Evolutionary conservation across 2,797 vertebrate genomes (phyloP).

Genomic region (Telmatherina bonti): DNA sequence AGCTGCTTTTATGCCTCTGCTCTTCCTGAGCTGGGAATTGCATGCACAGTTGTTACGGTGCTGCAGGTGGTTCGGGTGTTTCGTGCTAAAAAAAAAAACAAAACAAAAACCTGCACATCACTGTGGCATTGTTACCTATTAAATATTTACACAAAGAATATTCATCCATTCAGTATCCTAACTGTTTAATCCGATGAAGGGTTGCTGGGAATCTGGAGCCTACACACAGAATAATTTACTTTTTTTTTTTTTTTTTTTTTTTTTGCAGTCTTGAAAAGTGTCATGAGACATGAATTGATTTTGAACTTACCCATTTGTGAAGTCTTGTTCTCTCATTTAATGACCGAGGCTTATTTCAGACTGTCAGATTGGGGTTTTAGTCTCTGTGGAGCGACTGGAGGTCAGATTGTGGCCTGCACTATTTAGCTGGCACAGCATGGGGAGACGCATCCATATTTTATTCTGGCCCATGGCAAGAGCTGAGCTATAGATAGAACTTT

Average conservation of each 20-base stretch:
- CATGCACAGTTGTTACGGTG: neutral
- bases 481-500: slow-evolving; percentile 78
- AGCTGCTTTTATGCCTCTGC: neutral
- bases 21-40: slow-evolving; percentile 1
- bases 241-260: slow-evolving; percentile 18
- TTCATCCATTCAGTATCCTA: too few relatives aligned
- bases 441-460: slow-evolving; percentile 80
- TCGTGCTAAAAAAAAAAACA: slow-evolving; percentile 28
- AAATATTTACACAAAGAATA: too few relatives aligned
- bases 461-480: slow-evolving; percentile 72
- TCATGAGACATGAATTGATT: slow-evolving; percentile 6
- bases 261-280: slow-evolving; percentile 8
- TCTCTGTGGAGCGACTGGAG: slow-evolving; percentile 55
- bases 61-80: slow-evolving; percentile 28
- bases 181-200: too few relatives aligned
- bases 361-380: slow-evolving; percentile 23
- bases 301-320: slow-evolving; percentile 1
- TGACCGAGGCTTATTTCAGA: slow-evolving; percentile 22
- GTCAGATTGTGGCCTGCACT: slow-evolving; percentile 54
- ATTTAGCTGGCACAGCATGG: slow-evolving; percentile 52
- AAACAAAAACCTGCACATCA: slow-evolving; percentile 30
- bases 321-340: slow-evolving; percentile 17
- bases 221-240: slow-evolving; percentile 31
- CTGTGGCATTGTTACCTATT: slow-evolving; percentile 30
- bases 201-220: too few relatives aligned